phyloP scores from a whole-genome alignment of 2,888 invertebrate species.

The Stenchaetothrips biformis region DNA sequence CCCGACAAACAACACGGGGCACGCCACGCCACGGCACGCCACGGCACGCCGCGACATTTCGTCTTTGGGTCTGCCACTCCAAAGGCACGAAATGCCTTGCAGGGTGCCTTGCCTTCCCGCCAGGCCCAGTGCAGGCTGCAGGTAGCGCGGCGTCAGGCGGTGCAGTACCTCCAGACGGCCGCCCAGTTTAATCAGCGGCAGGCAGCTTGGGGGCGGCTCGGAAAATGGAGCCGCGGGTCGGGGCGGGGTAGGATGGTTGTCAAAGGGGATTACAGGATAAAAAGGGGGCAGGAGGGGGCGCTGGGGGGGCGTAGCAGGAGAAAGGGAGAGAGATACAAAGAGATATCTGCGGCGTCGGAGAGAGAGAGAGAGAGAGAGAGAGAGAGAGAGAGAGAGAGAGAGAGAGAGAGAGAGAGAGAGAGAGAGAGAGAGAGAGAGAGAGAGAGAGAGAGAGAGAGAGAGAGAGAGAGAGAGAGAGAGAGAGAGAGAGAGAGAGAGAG shows the following conservation, averaged over 20 bases:
- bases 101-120: no score
- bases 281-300: background rate
- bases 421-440: background rate
- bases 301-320: background rate
- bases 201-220: background rate
- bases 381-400: background rate
- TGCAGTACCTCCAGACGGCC: no score
- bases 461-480: background rate
- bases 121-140: no score
- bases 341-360: background rate
- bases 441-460: background rate
- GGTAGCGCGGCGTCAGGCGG: no score
- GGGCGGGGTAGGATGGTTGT: background rate
- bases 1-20: no score
- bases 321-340: background rate
- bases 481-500: background rate
- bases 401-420: background rate
- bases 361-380: background rate
- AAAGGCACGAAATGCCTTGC: no score
- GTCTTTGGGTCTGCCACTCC: no score
- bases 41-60: no score
- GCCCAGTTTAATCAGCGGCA: no score
- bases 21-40: no score
- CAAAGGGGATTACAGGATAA: constrained; percentile 21
- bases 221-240: background rate